These are phyloP conservation scores for Rhagonycha fulva DNA, from an alignment of 2,888 invertebrate species.

Conservation along the genomic window DNA sequence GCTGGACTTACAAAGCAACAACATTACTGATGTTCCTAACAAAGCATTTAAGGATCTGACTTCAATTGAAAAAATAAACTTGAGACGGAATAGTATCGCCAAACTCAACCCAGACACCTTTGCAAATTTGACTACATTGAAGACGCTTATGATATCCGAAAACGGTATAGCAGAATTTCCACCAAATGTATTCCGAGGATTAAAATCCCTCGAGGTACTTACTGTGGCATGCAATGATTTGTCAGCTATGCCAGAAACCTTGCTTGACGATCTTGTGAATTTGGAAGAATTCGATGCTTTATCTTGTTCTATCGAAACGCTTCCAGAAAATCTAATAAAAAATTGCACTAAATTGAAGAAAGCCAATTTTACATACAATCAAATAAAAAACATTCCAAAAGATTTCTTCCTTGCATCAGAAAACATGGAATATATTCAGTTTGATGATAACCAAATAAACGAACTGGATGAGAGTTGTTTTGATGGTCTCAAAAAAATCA, in stretches of 20 bases:
- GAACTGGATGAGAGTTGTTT: not conserved
- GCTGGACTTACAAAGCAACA: not conserved
- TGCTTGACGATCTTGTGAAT: not conserved
- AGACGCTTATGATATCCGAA: not conserved
- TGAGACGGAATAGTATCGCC: not conserved
- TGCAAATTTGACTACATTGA: not conserved
- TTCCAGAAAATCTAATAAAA: not conserved
- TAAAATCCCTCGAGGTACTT: not conserved
- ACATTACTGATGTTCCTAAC: not conserved
- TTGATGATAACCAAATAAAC: not conserved
- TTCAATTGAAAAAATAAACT: not conserved
- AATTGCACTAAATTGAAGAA: not conserved
- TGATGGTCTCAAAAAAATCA: not conserved
- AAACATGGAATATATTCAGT: not conserved
- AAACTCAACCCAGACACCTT: not conserved
- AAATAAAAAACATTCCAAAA: not conserved
- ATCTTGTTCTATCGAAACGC: not conserved
- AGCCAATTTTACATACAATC: not conserved
- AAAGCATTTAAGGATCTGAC: not conserved
- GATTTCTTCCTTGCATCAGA: not conserved
- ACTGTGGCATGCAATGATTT: not conserved
- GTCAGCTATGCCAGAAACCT: not conserved
- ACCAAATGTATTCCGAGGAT: not conserved
- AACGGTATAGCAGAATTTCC: not conserved
- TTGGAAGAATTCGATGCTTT: not conserved